A percentile compares a stretch with the other conserved stretches of the same genome.
Conservation (phyloP, 2,888 invertebrate genomes). For the Ornithoptera priamus region DNA sequence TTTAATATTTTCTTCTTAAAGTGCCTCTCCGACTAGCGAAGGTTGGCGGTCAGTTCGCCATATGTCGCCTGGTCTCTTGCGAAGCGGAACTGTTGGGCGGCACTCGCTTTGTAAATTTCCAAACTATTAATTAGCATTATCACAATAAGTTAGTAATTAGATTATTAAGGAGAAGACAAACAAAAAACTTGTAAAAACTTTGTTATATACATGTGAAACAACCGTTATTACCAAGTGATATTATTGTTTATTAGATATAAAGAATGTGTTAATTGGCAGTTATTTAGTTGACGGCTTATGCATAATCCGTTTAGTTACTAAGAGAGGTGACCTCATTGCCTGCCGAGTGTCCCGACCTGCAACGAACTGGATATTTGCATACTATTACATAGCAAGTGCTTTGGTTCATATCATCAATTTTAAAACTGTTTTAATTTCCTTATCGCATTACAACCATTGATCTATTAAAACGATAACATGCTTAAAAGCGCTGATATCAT, state of each 20-base stretch:
- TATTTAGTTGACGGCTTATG: neutral
- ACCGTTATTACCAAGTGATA: neutral
- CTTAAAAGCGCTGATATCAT: too few species aligned
- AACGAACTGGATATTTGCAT: constrained; percentile 8
- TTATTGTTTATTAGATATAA: neutral
- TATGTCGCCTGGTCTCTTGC: too few species aligned
- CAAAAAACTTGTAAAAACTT: too few species aligned
- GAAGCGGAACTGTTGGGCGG: too few species aligned
- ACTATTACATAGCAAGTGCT: neutral
- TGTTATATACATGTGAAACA: too few species aligned
- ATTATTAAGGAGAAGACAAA: too few species aligned
- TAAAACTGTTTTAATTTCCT: neutral
- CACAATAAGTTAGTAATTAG: too few species aligned
- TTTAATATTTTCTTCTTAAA: too few species aligned
- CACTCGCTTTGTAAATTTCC: too few species aligned
- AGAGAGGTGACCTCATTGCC: neutral
- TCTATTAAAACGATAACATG: neutral
- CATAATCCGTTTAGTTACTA: constrained; percentile 1
- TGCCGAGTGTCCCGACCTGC: constrained; percentile 5
- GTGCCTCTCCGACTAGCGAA: too few species aligned
- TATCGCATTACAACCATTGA: neutral
- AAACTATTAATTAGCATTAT: too few species aligned
- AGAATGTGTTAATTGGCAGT: neutral
- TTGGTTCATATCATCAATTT: neutral
- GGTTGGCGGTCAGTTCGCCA: too few species aligned